Evolutionary conservation across 2,797 vertebrate genomes (phyloP).

Genomic region (Darevskia mixta): DNA sequence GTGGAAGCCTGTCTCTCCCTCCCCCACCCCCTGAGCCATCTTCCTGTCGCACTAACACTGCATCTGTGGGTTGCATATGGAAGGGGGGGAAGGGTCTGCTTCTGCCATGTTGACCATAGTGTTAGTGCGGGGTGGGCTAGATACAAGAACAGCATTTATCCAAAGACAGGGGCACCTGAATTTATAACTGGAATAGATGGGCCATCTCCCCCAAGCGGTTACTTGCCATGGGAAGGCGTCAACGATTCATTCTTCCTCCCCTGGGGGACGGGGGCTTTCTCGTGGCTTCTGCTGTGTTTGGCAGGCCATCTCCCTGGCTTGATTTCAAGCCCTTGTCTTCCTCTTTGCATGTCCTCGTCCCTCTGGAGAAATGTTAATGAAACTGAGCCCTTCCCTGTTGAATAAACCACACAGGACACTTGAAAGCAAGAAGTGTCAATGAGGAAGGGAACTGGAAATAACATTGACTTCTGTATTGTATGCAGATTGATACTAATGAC

Average conservation of each 20-base stretch:
- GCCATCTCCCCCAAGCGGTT: conserved; percentile 33
- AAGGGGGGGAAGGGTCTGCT: not conserved
- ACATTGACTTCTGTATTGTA: not conserved
- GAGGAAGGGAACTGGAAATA: not conserved
- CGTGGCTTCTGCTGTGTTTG: not conserved
- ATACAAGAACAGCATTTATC: not conserved
- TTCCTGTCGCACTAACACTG: not conserved
- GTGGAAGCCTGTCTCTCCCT: not conserved
- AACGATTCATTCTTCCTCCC: not conserved
- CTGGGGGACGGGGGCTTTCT: not conserved
- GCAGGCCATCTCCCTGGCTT: not conserved
- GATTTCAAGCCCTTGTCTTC: conserved; percentile 18
- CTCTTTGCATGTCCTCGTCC: conserved; percentile 11
- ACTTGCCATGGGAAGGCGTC: conserved; percentile 18
- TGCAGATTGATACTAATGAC: not conserved
- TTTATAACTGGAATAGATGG: conserved; percentile 22
- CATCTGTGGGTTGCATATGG: not conserved
- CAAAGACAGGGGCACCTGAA: not conserved
- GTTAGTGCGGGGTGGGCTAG: not conserved
- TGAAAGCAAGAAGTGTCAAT: not conserved
- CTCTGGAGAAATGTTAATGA: not conserved
- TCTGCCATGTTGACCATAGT: not conserved
- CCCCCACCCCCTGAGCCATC: not conserved
- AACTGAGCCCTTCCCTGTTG: not conserved
- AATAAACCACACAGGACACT: not conserved